Percentiles rank a stretch among this genome's conserved stretches.
phyloP scores from a whole-genome alignment of 2,888 invertebrate species.

The Euphydryas editha region DNA sequence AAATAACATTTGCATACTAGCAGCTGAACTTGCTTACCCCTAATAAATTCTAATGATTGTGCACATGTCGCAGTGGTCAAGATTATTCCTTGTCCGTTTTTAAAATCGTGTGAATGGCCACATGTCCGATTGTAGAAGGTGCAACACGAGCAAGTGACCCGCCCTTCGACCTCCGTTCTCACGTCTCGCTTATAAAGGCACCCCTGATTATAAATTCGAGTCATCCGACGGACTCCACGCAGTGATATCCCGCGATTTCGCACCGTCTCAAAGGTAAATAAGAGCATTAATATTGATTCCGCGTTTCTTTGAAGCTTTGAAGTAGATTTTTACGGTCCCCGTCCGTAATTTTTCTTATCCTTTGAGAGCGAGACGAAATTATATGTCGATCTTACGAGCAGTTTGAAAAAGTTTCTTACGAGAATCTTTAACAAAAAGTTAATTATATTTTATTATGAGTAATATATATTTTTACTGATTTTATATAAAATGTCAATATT shows the following conservation, averaged over 20 bases:
- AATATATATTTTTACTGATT: background rate
- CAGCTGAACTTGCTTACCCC: constrained; percentile 74
- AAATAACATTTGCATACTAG: constrained; percentile 63
- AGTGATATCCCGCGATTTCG: constrained; percentile 58
- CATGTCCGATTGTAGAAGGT: constrained; percentile 61
- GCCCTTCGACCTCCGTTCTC: constrained; percentile 76
- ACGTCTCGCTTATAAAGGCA: constrained; percentile 66
- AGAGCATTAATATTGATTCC: constrained; percentile 80
- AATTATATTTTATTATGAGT: constrained; percentile 16
- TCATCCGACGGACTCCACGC: constrained; percentile 67
- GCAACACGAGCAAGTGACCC: constrained; percentile 76
- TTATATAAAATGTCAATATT: background rate
- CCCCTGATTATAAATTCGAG: constrained; percentile 78
- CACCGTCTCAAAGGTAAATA: constrained; percentile 76
- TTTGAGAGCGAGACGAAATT: constrained; percentile 62
- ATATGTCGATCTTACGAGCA: constrained; percentile 13
- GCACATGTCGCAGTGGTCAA: constrained; percentile 68
- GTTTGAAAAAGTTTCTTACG: constrained; percentile 14
- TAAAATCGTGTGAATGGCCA: constrained; percentile 73
- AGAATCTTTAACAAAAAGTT: constrained; percentile 55
- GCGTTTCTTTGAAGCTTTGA: constrained; percentile 73
- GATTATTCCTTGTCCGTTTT: constrained; percentile 63
- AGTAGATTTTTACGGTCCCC: constrained; percentile 66
- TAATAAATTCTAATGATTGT: constrained; percentile 77
- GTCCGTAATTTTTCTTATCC: constrained; percentile 63